Evolutionary conservation across 2,888 invertebrate species (phyloP).

Genomic region (Protonemura montana): DNA sequence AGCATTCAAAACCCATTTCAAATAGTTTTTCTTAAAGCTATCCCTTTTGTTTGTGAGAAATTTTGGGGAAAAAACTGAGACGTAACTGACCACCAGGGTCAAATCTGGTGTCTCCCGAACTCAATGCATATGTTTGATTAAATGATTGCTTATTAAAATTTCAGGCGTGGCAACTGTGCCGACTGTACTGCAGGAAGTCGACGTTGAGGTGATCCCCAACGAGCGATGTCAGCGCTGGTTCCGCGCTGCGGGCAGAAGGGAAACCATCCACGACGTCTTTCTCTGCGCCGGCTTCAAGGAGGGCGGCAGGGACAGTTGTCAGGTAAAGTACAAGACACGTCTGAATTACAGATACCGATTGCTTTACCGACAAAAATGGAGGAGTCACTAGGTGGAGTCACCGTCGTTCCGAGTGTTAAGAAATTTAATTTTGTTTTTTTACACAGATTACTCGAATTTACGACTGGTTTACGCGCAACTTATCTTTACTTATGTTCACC

Average conservation of each 20-base stretch:
- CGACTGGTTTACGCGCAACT: too few relatives aligned
- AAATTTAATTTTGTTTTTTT: too few relatives aligned
- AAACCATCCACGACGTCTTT: constrained; percentile 93
- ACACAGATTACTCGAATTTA: too few relatives aligned
- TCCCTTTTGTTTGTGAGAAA: too few relatives aligned
- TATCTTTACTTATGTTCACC: too few relatives aligned
- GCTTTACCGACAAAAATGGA: too few relatives aligned
- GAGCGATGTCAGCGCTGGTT: constrained; percentile 94
- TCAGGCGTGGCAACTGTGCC: constrained; percentile 74
- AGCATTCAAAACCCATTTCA: too few relatives aligned
- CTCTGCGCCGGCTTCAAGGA: constrained; percentile 93
- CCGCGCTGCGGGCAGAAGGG: constrained; percentile 85
- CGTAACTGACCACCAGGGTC: not conserved
- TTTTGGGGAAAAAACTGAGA: too few relatives aligned
- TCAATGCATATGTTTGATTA: not conserved
- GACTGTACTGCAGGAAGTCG: constrained; percentile 72
- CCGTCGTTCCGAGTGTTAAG: too few relatives aligned
- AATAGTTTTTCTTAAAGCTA: too few relatives aligned
- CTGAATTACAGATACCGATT: not conserved
- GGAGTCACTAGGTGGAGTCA: too few relatives aligned
- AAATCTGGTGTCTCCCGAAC: too few relatives aligned
- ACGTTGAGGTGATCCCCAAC: constrained; percentile 78
- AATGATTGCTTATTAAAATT: constrained; percentile 14
- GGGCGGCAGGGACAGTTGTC: constrained; percentile 70
- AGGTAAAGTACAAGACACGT: constrained; percentile 57